These are phyloP conservation scores for Agrilus mali DNA, from an alignment of 2,888 invertebrate species.

Conservation along the genomic window DNA sequence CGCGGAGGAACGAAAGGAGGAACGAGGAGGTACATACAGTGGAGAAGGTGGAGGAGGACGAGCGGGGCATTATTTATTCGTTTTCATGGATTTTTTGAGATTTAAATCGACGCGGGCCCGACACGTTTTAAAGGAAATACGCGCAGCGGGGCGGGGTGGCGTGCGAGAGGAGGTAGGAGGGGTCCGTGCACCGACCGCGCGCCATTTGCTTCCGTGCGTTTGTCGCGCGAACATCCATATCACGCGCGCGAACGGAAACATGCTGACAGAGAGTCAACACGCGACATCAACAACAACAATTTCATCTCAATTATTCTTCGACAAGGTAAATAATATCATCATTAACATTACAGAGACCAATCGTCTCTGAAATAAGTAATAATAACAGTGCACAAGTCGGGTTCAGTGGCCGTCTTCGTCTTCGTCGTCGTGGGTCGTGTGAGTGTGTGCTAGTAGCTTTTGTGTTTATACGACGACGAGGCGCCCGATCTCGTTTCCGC, in stretches of 20 bases:
- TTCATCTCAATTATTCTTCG: not conserved
- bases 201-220: conserved; percentile 27
- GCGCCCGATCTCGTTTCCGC: no score
- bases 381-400: not conserved
- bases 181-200: conserved; percentile 26
- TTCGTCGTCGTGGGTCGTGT: conserved; percentile 1
- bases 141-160: conserved; percentile 31
- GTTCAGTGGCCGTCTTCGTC: conserved; percentile 4
- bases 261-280: conserved; percentile 24
- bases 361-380: not conserved
- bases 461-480: no score
- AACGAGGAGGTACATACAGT: conserved; percentile 9
- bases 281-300: conserved; percentile 13
- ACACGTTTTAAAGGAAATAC: conserved; percentile 20
- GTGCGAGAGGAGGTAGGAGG: conserved; percentile 19
- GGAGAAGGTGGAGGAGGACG: conserved; percentile 13
- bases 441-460: not conserved
- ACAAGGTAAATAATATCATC: not conserved
- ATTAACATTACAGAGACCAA: not conserved
- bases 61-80: conserved; percentile 35
- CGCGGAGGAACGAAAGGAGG: conserved; percentile 9
- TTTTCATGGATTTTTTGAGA: conserved; percentile 39
- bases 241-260: conserved; percentile 23
- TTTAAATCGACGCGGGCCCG: conserved; percentile 38
- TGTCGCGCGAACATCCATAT: conserved; percentile 18